Conservation (phyloP, 2,888 invertebrate species). For the Dendrolimus pini region DNA sequence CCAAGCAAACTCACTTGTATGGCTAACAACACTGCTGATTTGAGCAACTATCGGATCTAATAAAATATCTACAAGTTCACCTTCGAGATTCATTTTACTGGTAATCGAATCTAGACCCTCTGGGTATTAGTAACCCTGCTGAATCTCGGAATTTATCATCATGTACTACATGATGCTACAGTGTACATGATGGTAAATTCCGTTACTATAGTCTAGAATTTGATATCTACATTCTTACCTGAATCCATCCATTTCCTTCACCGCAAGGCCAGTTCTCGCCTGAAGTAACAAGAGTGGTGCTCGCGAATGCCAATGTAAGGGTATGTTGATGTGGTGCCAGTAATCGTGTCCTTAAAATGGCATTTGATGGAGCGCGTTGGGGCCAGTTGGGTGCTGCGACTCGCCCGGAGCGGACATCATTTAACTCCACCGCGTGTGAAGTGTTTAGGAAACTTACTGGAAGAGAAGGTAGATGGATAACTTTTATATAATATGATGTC, state of each 20-base stretch:
- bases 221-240: conserved; percentile 46
- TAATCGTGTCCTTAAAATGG: conserved; percentile 37
- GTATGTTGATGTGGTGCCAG: conserved; percentile 55
- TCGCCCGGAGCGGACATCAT: conserved; percentile 28
- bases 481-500: neutral
- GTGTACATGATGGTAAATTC: too few relatives aligned
- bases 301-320: conserved; percentile 38
- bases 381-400: conserved; percentile 59
- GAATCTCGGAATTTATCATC: too few relatives aligned
- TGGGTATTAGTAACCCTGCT: too few relatives aligned
- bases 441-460: conserved; percentile 54
- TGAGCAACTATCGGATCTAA: too few relatives aligned
- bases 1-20: too few relatives aligned
- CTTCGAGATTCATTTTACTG: too few relatives aligned
- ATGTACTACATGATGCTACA: too few relatives aligned
- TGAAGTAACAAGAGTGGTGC: conserved; percentile 29
- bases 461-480: conserved; percentile 7
- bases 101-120: too few relatives aligned
- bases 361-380: conserved; percentile 34
- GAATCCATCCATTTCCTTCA: conserved; percentile 64
- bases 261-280: conserved; percentile 47
- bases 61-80: too few relatives aligned
- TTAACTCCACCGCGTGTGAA: conserved; percentile 43
- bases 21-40: too few relatives aligned
- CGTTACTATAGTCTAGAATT: too few relatives aligned